A percentile compares a stretch with the other conserved stretches of the same genome.
Evolutionary conservation across 30 jellyfish, hydroid and myxozoan species (phyloP).

Genomic region (Aurelia coerulea): DNA sequence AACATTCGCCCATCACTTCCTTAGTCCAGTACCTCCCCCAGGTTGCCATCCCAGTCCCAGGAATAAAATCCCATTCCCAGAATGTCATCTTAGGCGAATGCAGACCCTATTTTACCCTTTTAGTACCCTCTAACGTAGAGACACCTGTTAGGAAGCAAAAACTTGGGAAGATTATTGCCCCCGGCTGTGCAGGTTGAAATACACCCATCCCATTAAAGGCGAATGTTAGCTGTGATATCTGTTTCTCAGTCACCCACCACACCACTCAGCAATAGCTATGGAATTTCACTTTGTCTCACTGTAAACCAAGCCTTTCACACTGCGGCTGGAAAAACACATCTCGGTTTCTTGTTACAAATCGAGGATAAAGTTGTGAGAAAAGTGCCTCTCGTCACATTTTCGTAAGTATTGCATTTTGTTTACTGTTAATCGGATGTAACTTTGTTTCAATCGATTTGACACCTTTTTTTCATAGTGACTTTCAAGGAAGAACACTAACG

Average conservation of each 20-base stretch:
- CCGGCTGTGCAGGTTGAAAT: constrained; percentile 41
- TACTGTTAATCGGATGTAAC: no score
- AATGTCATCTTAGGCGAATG: no score
- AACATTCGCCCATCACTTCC: no score
- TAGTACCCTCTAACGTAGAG: no score
- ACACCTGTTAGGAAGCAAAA: no score
- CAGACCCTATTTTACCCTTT: no score
- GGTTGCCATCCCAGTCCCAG: no score
- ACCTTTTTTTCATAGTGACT: no score
- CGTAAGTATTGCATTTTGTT: constrained; percentile 11
- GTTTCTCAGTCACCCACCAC: constrained; percentile 51
- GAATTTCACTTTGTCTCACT: constrained; percentile 1
- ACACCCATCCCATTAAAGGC: constrained; percentile 71
- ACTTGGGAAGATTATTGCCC: constrained; percentile 21
- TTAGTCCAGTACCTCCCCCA: no score
- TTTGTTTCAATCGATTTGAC: no score
- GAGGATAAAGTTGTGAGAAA: constrained; percentile 12
- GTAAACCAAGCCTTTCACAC: constrained; percentile 29
- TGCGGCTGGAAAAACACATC: constrained; percentile 2
- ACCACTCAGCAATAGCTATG: constrained; percentile 36
- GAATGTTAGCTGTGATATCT: constrained; percentile 17
- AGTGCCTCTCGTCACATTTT: constrained; percentile 4
- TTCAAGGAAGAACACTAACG: no score
- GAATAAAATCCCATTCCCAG: no score
- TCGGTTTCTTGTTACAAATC: not conserved